Conservation (phyloP, 37 sponge, comb jelly and placozoan genomes). For the Bolinopsis microptera region DNA sequence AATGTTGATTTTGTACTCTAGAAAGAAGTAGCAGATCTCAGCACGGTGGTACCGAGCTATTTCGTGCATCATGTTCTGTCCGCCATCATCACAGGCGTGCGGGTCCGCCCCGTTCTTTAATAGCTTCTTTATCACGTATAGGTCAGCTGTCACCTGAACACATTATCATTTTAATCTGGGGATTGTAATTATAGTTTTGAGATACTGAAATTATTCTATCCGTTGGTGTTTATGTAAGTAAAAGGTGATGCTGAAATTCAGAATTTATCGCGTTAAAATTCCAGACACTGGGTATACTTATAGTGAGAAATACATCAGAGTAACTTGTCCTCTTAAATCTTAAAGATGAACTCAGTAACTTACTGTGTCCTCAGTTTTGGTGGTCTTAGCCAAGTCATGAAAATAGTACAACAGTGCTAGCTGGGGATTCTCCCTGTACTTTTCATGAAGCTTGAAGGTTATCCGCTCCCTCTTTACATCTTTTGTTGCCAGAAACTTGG, state of each 20-base stretch:
- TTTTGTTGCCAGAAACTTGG: background rate
- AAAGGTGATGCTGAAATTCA: too few relatives aligned
- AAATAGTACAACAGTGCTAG: conserved; percentile 57
- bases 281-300: too few relatives aligned
- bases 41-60: conserved; percentile 68
- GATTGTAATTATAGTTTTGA: too few relatives aligned
- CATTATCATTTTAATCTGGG: too few relatives aligned
- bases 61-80: conserved; percentile 68
- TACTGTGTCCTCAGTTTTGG: too few relatives aligned
- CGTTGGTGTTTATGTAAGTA: too few relatives aligned
- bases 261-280: too few relatives aligned
- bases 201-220: too few relatives aligned
- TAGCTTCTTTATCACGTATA: conserved; percentile 54
- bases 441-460: conserved; percentile 41
- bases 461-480: conserved; percentile 37
- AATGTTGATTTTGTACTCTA: conserved; percentile 66
- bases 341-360: too few relatives aligned
- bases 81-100: conserved; percentile 26
- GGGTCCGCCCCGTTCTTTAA: conserved; percentile 69
- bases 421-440: background rate
- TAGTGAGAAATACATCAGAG: too few relatives aligned
- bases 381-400: conserved; percentile 32
- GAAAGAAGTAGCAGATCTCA: conserved; percentile 66
- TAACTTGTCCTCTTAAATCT: too few relatives aligned
- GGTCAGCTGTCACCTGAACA: conserved; percentile 61